Evolutionary conservation across 2,888 invertebrate species (phyloP), one percentile per base, ranked within the genome.

Genomic region (Sminthurinus aureus): DNA sequence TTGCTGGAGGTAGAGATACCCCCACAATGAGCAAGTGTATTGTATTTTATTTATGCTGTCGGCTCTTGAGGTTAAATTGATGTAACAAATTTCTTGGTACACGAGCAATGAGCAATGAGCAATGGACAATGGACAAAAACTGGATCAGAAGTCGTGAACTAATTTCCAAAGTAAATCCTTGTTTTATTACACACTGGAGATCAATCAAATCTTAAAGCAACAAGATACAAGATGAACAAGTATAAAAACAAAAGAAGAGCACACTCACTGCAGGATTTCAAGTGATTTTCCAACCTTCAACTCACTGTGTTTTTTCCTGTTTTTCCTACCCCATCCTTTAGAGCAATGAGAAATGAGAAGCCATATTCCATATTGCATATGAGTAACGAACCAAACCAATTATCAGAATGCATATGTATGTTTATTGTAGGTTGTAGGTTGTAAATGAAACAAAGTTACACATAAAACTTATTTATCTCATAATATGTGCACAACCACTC

Each of bases 121-220:
- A 1, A 38, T 38, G 38, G 38, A 38, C 38, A 38, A 38, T 38
- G 38, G 51, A 51, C 75, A 75, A 75, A 75, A 75, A 75, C 51
- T 75, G 75, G 75, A 75, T 75, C 75, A 75, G 75, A 75, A 75
- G 75, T 75, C 75, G 75, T 75, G 75, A 75, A 75, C 75, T 75
- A 75, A 75, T 75, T 75, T 75, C 75, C 75, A 75, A 75, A 75
- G 75, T 75, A 75, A 51, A 50, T 50, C 75, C 75, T 75, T 75
- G 50, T 75, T 75, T 73, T 24, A 24, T 75, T 38, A 26, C 38
- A 18, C 4, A 1, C 73, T 26, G 18, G 38, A 75, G 75, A 75
- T 75, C 75, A 75, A 75, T 75, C 75, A 75, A 75, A 75, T 11
- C 0, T 12, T 18, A 26, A 73, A 38, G 38, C 26, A 38, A 38